A percentile compares a stretch with the other conserved stretches of the same genome.
Conservation (phyloP, 2,888 invertebrate genomes). For the Melanargia galathea region DNA sequence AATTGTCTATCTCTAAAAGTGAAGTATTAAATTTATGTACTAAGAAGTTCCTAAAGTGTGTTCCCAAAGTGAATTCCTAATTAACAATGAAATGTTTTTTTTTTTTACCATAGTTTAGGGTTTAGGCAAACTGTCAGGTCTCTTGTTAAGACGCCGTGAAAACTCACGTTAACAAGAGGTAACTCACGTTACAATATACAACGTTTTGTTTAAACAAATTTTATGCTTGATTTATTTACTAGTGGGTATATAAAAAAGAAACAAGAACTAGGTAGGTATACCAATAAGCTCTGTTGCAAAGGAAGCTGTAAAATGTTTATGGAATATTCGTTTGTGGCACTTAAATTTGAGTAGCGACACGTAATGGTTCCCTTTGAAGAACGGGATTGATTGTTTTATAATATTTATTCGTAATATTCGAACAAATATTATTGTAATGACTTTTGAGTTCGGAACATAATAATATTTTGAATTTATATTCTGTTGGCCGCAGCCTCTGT, state of each 20-base stretch:
- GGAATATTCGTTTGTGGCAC: slow-evolving; percentile 26
- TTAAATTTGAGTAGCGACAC: slow-evolving; percentile 26
- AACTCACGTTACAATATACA: no score
- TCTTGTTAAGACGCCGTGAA: no score
- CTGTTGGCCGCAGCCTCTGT: neutral
- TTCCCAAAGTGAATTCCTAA: no score
- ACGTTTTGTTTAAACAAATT: neutral
- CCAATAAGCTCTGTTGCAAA: slow-evolving; percentile 28
- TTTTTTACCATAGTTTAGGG: no score
- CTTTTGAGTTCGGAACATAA: slow-evolving; percentile 7
- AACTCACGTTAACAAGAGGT: no score
- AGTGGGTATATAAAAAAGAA: slow-evolving; percentile 10
- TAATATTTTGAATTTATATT: slow-evolving; percentile 14
- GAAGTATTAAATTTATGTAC: no score
- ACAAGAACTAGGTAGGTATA: slow-evolving; percentile 22
- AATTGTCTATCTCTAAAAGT: no score
- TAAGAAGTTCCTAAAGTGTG: no score
- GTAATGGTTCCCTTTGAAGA: slow-evolving; percentile 34
- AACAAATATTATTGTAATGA: slow-evolving; percentile 24
- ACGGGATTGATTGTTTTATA: slow-evolving; percentile 30
- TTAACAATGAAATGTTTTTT: no score
- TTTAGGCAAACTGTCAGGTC: no score
- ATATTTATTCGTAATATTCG: slow-evolving; percentile 21
- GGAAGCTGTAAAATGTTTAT: slow-evolving; percentile 38
- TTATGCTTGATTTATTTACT: neutral